Percentiles rank a stretch among this genome's conserved stretches.
These are phyloP conservation scores for Euphydryas editha DNA, from an alignment of 2,888 invertebrate genomes.

Conservation along the genomic window DNA sequence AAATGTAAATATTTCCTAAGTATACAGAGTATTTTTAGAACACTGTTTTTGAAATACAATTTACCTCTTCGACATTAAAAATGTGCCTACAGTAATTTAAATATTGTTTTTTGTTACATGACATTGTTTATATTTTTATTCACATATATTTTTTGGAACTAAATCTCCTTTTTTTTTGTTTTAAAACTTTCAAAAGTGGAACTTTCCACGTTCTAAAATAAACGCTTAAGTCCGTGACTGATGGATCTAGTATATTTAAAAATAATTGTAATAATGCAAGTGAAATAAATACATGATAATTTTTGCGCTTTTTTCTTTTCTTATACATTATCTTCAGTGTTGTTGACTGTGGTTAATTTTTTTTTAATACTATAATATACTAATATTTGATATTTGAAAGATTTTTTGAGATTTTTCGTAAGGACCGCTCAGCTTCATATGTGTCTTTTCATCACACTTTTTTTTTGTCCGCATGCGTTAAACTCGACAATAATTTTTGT, in stretches of 20 bases:
- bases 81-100: slow-evolving; percentile 3
- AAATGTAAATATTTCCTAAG: background rate
- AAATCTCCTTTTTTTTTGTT: background rate
- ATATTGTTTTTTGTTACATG: background rate
- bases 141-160: background rate
- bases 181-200: background rate
- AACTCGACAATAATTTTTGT: too few relatives aligned
- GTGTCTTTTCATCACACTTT: too few relatives aligned
- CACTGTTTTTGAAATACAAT: background rate
- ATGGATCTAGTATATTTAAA: background rate
- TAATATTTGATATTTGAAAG: too few relatives aligned
- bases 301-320: background rate
- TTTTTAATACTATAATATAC: too few relatives aligned
- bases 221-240: background rate
- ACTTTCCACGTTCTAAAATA: slow-evolving; percentile 1
- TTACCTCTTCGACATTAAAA: background rate
- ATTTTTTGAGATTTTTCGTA: too few relatives aligned
- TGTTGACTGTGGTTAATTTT: background rate
- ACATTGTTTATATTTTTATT: background rate
- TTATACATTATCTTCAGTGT: too few relatives aligned
- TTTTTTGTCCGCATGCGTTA: too few relatives aligned
- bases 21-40: background rate
- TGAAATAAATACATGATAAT: background rate
- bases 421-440: too few relatives aligned
- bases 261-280: background rate